These are phyloP conservation scores for Xanthostigma xanthostigma DNA, from an alignment of 2,888 invertebrate genomes.

Conservation along the genomic window DNA sequence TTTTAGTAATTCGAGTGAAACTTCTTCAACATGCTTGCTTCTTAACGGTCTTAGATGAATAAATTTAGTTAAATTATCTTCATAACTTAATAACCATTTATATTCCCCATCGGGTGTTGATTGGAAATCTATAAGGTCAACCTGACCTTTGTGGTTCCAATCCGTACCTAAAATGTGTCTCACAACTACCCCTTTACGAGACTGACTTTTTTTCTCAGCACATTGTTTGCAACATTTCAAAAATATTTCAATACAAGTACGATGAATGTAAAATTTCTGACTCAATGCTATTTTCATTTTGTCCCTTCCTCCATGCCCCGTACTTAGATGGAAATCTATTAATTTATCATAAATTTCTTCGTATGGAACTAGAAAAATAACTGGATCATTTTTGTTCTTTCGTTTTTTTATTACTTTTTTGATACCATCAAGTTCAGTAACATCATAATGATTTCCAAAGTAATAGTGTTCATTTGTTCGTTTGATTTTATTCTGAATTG, in stretches of 20 bases:
- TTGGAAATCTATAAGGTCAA: conserved; percentile 20
- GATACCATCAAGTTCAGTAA: no score
- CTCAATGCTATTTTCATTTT: conserved; percentile 10
- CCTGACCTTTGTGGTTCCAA: conserved; percentile 19
- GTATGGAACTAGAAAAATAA: no score
- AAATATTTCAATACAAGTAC: conserved; percentile 7
- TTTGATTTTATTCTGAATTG: no score
- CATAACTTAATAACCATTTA: conserved; percentile 22
- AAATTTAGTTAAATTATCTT: conserved; percentile 23
- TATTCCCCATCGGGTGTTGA: conserved; percentile 19
- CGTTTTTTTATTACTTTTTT: no score
- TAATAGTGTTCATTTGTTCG: no score
- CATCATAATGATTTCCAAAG: no score
- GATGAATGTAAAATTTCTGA: conserved; percentile 8
- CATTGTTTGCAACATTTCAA: conserved; percentile 9
- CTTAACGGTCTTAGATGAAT: conserved; percentile 18
- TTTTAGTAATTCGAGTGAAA: conserved; percentile 15
- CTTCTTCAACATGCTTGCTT: conserved; percentile 17
- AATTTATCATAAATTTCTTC: no score
- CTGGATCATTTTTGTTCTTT: no score
- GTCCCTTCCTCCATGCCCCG: conserved; percentile 12
- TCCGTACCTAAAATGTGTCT: conserved; percentile 17
- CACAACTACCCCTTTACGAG: conserved; percentile 14
- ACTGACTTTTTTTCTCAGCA: conserved; percentile 8
- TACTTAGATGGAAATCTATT: no score